Evolutionary conservation across 2,797 vertebrate genomes (phyloP).

Genomic region (Lepus townsendii): DNA sequence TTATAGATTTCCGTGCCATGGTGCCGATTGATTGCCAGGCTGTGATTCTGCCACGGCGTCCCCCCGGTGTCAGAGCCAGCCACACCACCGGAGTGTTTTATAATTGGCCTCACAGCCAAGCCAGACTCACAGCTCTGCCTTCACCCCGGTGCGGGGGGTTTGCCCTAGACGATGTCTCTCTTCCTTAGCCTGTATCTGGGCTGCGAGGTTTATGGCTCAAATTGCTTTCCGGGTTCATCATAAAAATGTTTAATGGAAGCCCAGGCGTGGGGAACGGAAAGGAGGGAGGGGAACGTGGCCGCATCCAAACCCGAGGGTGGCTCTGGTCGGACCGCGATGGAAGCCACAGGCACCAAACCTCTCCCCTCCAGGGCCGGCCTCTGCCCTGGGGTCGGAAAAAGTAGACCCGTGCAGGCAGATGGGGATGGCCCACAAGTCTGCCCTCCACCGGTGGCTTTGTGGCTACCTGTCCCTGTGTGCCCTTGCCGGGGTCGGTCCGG

Average conservation of each 20-base stretch:
- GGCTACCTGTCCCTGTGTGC: not conserved
- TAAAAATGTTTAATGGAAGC: not conserved
- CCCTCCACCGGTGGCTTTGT: not conserved
- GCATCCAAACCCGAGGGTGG: too few species aligned
- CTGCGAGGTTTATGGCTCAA: constrained; percentile 69
- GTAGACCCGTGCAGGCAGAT: not conserved
- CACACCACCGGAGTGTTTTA: constrained; percentile 82
- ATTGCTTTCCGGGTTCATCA: constrained; percentile 71
- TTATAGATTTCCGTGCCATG: constrained; percentile 86
- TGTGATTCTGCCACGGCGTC: constrained; percentile 88
- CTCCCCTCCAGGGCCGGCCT: not conserved
- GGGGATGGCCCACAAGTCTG: not conserved
- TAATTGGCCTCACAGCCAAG: constrained; percentile 81
- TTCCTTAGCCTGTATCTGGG: constrained; percentile 38
- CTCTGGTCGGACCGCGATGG: too few species aligned
- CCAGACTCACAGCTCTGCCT: constrained; percentile 81
- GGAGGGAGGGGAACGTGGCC: not conserved
- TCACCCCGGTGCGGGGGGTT: constrained; percentile 73
- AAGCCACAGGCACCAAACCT: too few species aligned
- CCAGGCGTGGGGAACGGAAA: not conserved
- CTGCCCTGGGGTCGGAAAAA: constrained; percentile 20
- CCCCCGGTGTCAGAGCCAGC: constrained; percentile 86
- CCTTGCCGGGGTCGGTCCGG: too few species aligned
- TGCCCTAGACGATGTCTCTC: constrained; percentile 75
- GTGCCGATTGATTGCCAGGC: constrained; percentile 87